Conservation (phyloP, 2,797 vertebrate genomes). For the Myotis daubentonii region DNA sequence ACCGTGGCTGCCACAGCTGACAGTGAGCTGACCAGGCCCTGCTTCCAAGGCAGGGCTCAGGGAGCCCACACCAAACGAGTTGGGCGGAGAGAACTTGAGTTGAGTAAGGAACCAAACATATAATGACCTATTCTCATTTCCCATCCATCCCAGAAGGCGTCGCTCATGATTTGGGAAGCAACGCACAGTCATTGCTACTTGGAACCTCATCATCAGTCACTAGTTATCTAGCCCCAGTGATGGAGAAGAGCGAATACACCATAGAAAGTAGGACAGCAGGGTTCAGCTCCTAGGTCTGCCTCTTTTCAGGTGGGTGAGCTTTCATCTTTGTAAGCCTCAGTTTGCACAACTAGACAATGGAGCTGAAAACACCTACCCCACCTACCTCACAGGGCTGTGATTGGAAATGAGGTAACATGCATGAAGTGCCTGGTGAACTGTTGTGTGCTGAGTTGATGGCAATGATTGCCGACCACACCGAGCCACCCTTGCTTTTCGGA, state of each 20-base stretch:
- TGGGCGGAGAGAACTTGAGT: background rate
- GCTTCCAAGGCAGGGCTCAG: background rate
- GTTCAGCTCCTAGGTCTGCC: too few species aligned
- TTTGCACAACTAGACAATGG: background rate
- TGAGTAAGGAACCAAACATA: background rate
- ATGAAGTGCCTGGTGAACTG: background rate
- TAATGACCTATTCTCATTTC: background rate
- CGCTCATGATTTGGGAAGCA: background rate
- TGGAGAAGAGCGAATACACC: background rate
- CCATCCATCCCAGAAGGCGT: background rate
- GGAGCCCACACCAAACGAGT: accelerated
- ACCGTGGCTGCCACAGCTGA: background rate
- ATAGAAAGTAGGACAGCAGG: background rate
- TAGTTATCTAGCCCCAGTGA: background rate
- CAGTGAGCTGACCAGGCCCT: background rate
- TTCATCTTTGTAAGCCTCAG: background rate
- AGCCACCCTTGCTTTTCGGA: background rate
- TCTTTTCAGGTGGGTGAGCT: background rate
- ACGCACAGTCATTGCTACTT: background rate
- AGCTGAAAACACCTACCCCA: background rate
- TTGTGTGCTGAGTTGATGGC: accelerated
- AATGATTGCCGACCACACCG: background rate
- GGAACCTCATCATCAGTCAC: background rate
- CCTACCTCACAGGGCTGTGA: background rate
- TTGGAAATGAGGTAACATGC: background rate